Base-by-base conservation (phyloP, 2,888 invertebrate species). In the Fragum fragum region DNA sequence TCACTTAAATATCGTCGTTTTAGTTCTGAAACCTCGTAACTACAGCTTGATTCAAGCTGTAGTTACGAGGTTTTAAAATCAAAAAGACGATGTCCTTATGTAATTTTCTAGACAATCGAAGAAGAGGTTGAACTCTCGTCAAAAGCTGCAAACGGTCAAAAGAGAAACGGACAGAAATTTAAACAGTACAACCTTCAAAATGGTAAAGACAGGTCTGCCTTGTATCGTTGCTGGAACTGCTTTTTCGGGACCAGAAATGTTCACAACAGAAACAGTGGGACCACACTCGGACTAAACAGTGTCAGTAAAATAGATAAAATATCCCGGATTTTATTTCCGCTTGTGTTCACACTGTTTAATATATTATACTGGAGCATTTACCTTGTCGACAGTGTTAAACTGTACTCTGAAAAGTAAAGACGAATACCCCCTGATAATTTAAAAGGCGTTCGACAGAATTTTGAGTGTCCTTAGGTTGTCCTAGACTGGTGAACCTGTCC, bases 321-420 rank as follows among this genome's bases (percentile, higher is more conserved):
- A 0, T 97, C 98, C 0, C 95, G 97, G 57, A 95, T 97, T 55
- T 96, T 97, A 36, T 97, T 97, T 93, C 97, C 97, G 1, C 96
- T 97, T 16, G 97, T 97, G 0, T 98, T 98, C 93, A 96, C 97
- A 0, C 94, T 97, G 0, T 96, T 98, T 84, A 98, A 98, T 94
- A 95, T 98, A 73, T 96, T 97, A 92, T 99, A 99, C 94, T 99
- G 98, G 98, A 85, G 87, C 70, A 87, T 90, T 16, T 92, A 90
- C 79, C 72, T 86, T 11, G 61, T 83, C 18, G 86, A 86, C 63
- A 69, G 55, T 21, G 76, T 70, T 9, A 59, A 53, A 18, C 32
- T 76, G 29, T 76, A 74, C 32, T 73, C 66, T 2, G 66, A 66
- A 66, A 42, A 66, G 42, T 66, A 36, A 14, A 47, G n/a, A n/a